phyloP scores from a whole-genome alignment of 2,113 vertebrate genomes.

The Myxocyprinus asiaticus region DNA sequence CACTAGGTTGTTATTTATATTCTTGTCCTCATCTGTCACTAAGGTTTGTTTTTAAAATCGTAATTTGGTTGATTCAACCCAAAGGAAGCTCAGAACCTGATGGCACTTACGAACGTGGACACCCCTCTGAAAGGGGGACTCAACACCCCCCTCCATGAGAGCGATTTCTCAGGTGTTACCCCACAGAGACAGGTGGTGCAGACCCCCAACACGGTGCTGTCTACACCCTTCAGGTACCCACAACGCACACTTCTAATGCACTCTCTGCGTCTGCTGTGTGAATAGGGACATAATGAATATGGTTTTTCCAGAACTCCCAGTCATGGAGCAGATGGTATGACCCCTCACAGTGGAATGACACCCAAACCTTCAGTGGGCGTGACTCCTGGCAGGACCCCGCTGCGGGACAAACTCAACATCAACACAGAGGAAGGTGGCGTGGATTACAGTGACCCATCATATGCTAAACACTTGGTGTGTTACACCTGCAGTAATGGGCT shows the following conservation, averaged over 20 bases:
- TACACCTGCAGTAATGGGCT: not conserved
- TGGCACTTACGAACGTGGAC: conserved; percentile 98
- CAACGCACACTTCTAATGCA: too few relatives aligned
- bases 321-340: conserved; percentile 86
- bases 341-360: conserved; percentile 88
- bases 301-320: conserved; percentile 84
- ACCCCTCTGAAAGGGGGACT: conserved; percentile 96
- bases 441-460: conserved; percentile 87
- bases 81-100: conserved; percentile 98
- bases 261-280: too few relatives aligned
- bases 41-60: too few relatives aligned
- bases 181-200: conserved; percentile 91
- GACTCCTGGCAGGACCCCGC: conserved; percentile 89
- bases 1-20: too few relatives aligned
- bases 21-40: too few relatives aligned
- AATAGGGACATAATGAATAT: not conserved
- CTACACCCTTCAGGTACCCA: conserved; percentile 91
- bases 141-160: conserved; percentile 95
- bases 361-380: conserved; percentile 83
- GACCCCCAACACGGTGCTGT: conserved; percentile 95
- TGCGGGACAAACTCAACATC: conserved; percentile 95
- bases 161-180: conserved; percentile 95
- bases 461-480: conserved; percentile 88
- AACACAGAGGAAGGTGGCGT: conserved; percentile 91
- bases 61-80: not conserved